These are phyloP conservation scores for Tigriopus californicus DNA, from an alignment of 2,888 invertebrate genomes.

Conservation along the genomic window DNA sequence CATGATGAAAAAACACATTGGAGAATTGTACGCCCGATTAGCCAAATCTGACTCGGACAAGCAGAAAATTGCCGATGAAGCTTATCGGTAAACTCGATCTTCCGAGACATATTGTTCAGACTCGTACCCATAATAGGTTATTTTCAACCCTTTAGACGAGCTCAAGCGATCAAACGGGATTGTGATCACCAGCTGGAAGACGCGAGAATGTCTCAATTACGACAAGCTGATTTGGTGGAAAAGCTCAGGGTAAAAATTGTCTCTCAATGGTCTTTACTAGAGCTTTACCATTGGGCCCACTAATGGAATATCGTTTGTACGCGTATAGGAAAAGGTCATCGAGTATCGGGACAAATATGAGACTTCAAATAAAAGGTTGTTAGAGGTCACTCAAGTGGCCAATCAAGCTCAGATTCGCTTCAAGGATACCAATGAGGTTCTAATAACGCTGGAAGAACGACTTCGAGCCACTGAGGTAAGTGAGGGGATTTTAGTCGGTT, in stretches of 20 bases:
- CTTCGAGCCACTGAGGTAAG: background rate
- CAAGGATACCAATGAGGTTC: background rate
- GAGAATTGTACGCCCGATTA: background rate
- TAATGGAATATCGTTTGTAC: background rate
- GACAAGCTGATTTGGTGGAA: background rate
- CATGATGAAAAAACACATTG: background rate
- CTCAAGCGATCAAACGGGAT: background rate
- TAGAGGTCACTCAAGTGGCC: background rate
- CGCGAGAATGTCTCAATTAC: background rate
- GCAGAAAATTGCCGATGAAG: constrained; percentile 8
- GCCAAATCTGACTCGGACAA: constrained; percentile 1
- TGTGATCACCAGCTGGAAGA: background rate
- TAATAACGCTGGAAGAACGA: background rate
- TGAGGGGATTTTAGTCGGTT: too few species aligned
- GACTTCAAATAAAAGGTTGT: background rate
- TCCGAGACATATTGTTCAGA: too few species aligned
- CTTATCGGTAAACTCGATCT: too few species aligned
- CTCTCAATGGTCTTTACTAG: too few species aligned
- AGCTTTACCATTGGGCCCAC: too few species aligned
- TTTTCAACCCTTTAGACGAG: too few species aligned
- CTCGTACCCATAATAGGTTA: too few species aligned
- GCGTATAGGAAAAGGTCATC: background rate
- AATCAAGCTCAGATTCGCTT: background rate
- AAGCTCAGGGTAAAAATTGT: background rate
- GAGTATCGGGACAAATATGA: background rate